Percentiles rank a stretch among this genome's conserved stretches.
Conservation (phyloP, 2,888 invertebrate genomes). For the Steromphala cineraria region DNA sequence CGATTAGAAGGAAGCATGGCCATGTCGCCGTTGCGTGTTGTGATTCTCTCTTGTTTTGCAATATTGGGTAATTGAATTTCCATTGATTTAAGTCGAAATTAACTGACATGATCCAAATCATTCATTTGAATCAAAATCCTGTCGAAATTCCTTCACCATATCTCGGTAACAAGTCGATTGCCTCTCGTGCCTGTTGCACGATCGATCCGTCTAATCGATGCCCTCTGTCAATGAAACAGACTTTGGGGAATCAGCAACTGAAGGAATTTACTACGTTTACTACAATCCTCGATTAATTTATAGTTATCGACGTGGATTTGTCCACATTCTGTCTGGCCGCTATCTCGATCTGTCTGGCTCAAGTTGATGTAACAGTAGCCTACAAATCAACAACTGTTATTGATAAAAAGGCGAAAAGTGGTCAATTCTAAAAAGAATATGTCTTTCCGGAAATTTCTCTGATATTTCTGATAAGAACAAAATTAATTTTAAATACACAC, state of each 20-base stretch:
- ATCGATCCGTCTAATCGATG: conserved; percentile 29
- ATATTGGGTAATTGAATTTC: conserved; percentile 23
- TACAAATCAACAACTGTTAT: too few relatives aligned
- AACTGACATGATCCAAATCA: too few relatives aligned
- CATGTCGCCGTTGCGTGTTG: conserved; percentile 42
- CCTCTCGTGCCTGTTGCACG: neutral
- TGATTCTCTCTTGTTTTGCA: conserved; percentile 25
- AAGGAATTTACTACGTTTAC: conserved; percentile 37
- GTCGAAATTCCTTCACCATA: neutral
- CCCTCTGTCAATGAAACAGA: conserved; percentile 34
- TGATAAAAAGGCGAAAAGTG: too few relatives aligned
- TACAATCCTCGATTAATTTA: conserved; percentile 23
- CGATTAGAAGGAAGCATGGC: conserved; percentile 38
- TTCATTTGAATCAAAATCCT: too few relatives aligned
- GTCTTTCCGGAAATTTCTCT: too few relatives aligned
- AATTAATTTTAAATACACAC: too few relatives aligned
- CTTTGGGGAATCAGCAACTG: conserved; percentile 30
- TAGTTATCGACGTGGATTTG: neutral
- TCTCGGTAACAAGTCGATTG: neutral
- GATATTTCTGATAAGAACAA: too few relatives aligned
- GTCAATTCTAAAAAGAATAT: too few relatives aligned
- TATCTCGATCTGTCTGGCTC: too few relatives aligned
- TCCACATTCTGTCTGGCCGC: too few relatives aligned
- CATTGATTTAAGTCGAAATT: neutral
- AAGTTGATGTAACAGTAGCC: too few relatives aligned